phyloP scores from a whole-genome alignment of 2,113 vertebrate genomes.

The Gambusia affinis region DNA sequence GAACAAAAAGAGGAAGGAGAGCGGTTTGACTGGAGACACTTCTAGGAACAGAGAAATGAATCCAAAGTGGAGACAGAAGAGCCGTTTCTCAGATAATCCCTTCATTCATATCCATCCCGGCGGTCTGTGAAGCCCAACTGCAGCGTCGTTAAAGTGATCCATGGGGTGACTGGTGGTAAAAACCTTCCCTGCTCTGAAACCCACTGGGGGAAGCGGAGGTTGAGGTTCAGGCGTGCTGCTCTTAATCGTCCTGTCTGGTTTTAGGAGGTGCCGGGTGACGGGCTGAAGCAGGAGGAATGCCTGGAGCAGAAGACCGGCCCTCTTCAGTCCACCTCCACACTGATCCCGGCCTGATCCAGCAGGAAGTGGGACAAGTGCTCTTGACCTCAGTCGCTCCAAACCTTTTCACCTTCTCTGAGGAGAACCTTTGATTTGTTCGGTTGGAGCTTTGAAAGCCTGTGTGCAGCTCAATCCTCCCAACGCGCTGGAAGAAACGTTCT shows the following conservation, averaged over 20 bases:
- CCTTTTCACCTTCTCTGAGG: background rate
- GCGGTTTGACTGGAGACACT: background rate
- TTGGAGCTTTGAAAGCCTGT: too few relatives aligned
- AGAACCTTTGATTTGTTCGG: too few relatives aligned
- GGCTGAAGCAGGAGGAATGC: constrained; percentile 54
- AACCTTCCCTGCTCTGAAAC: constrained; percentile 16
- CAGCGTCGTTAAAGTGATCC: constrained; percentile 59
- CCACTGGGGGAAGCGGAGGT: constrained; percentile 3
- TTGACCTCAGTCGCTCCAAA: background rate
- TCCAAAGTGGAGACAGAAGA: constrained; percentile 20
- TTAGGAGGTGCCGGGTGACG: constrained; percentile 69
- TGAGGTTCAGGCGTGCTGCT: constrained; percentile 44
- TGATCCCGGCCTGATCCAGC: too few relatives aligned
- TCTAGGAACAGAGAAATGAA: background rate
- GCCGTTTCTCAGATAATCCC: constrained; percentile 19
- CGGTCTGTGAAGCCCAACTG: constrained; percentile 4
- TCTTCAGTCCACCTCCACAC: constrained; percentile 6
- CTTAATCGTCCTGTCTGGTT: constrained; percentile 33
- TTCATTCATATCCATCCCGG: background rate
- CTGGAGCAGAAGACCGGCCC: constrained; percentile 42
- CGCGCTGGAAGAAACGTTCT: too few relatives aligned
- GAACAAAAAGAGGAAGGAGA: background rate
- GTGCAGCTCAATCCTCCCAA: too few relatives aligned
- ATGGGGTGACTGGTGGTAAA: constrained; percentile 39
- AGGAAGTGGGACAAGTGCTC: background rate